Conservation (phyloP, 2,113 vertebrate genomes). For the Melospiza melodia region DNA sequence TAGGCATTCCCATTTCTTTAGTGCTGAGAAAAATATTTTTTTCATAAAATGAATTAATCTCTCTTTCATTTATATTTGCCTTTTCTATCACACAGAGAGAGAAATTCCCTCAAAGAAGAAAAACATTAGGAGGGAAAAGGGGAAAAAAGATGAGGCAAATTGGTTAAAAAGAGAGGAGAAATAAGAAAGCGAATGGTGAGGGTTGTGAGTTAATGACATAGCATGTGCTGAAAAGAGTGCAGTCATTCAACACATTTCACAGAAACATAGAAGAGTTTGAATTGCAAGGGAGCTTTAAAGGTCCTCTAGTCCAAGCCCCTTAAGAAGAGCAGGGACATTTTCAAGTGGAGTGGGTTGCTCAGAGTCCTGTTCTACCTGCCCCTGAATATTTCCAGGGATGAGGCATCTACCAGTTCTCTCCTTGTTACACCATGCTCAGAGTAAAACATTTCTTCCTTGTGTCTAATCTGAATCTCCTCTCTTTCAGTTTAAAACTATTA, state of each 20-base stretch:
- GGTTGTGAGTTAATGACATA: neutral
- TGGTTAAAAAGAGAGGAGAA: neutral
- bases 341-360: neutral
- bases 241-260: neutral
- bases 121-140: fast-evolving
- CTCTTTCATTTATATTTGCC: neutral
- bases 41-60: neutral
- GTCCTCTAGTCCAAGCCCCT: neutral
- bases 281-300: neutral
- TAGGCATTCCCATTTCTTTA: neutral
- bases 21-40: neutral
- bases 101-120: neutral
- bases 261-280: neutral
- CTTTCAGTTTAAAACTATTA: neutral
- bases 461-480: neutral
- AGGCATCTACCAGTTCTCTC: neutral
- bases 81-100: neutral
- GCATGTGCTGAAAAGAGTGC: neutral
- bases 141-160: neutral
- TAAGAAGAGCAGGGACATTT: neutral
- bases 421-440: no score
- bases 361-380: fast-evolving
- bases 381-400: neutral
- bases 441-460: neutral
- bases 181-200: neutral